Conservation (phyloP, 1,140 invertebrate species). For the Holotrichia oblita region DNA sequence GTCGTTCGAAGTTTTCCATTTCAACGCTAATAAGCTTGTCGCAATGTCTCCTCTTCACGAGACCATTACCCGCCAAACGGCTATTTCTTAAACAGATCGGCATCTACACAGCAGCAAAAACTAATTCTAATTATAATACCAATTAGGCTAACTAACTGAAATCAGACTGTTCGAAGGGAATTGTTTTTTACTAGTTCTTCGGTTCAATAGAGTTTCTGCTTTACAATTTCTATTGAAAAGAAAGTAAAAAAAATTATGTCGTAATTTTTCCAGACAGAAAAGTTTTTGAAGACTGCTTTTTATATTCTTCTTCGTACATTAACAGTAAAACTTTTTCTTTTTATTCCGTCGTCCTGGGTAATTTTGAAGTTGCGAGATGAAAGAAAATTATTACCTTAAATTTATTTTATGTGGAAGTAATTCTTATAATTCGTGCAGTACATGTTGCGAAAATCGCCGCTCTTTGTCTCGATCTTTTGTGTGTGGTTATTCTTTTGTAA, state of each 20-base stretch:
- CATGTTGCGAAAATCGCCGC: not conserved
- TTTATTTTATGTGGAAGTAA: slow-evolving; percentile 13
- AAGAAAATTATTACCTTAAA: slow-evolving; percentile 18
- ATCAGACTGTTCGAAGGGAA: not conserved
- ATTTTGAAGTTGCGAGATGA: slow-evolving; percentile 1
- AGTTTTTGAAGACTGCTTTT: not conserved
- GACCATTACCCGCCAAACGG: not conserved
- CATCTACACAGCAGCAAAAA: not conserved
- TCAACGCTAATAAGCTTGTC: not conserved
- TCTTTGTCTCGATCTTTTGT: slow-evolving; percentile 17
- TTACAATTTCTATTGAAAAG: not conserved
- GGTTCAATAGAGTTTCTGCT: not conserved
- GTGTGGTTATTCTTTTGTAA: not conserved
- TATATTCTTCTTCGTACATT: not conserved
- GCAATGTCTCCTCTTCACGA: not conserved
- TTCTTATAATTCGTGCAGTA: not conserved
- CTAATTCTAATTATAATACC: not conserved
- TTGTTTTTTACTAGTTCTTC: not conserved
- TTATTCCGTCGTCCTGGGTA: not conserved
- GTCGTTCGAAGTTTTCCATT: not conserved
- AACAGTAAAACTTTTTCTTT: slow-evolving; percentile 2
- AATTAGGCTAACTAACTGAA: not conserved
- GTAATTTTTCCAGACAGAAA: not conserved
- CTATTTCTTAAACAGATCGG: not conserved
- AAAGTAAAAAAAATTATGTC: not conserved